These are phyloP conservation scores for Dolichotis patagonum DNA, from an alignment of 2,113 vertebrate species.

Conservation along the genomic window DNA sequence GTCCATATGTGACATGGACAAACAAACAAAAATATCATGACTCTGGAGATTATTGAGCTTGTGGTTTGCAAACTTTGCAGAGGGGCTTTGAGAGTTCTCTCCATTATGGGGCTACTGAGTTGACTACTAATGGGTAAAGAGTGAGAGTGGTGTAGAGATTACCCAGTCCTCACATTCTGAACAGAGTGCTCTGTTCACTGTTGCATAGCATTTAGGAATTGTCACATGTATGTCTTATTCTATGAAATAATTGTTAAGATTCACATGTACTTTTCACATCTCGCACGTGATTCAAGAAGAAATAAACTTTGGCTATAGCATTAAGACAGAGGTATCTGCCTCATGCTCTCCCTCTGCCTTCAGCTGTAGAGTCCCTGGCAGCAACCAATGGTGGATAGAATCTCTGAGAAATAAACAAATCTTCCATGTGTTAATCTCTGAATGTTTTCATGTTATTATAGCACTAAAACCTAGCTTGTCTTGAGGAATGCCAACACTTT, in stretches of 20 bases:
- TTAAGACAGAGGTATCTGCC: background rate
- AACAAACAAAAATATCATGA: background rate
- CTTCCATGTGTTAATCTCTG: too few species aligned
- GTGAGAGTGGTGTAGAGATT: too few species aligned
- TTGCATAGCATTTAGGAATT: too few species aligned
- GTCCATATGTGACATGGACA: background rate
- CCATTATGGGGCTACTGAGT: too few species aligned
- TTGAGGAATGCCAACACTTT: too few species aligned
- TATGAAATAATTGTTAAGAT: background rate
- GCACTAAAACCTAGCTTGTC: background rate
- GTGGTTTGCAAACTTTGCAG: fast-evolving
- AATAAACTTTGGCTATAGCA: background rate
- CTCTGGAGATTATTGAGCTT: background rate
- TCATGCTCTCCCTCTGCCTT: background rate
- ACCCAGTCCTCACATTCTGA: background rate
- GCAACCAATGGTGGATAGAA: background rate
- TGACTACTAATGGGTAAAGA: background rate
- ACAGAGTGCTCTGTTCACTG: fast-evolving
- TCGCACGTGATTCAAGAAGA: background rate
- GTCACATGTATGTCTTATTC: background rate
- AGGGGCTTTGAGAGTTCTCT: fast-evolving
- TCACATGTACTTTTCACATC: background rate
- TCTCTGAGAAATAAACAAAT: background rate
- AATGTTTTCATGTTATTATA: background rate
- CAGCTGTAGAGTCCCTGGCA: too few species aligned